These are phyloP conservation scores for Conomelus anceps DNA, from an alignment of 2,888 invertebrate species.

Conservation along the genomic window DNA sequence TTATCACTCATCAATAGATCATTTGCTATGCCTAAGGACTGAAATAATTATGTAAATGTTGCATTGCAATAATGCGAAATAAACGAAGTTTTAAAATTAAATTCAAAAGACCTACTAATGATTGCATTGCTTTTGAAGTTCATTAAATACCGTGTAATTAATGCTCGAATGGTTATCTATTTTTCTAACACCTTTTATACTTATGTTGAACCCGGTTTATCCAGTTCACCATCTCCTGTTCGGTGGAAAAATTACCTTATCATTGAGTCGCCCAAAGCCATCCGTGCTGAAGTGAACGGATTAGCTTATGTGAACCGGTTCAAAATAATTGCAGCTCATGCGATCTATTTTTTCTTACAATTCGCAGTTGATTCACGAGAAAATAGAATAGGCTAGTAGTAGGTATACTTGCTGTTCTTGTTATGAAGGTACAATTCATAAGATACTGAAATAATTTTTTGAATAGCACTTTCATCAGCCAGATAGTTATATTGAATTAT, in stretches of 20 bases:
- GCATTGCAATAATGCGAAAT: too few relatives aligned
- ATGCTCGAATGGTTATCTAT: too few relatives aligned
- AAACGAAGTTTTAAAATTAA: too few relatives aligned
- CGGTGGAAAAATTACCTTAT: not conserved
- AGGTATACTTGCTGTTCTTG: not conserved
- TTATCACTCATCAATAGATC: too few relatives aligned
- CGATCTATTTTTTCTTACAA: not conserved
- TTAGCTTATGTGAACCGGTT: not conserved
- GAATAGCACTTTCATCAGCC: not conserved
- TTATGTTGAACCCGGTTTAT: too few relatives aligned
- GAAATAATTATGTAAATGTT: too few relatives aligned
- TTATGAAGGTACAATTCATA: not conserved
- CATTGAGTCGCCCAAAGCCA: not conserved
- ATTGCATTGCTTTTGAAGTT: too few relatives aligned
- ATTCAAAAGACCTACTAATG: too few relatives aligned
- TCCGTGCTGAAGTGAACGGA: not conserved
- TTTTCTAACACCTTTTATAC: too few relatives aligned
- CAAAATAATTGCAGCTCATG: not conserved
- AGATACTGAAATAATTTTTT: not conserved
- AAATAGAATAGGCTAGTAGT: not conserved
- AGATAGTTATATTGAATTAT: not conserved
- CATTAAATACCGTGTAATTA: too few relatives aligned
- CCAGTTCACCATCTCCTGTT: not conserved
- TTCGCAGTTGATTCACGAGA: not conserved
- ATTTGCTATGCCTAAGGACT: too few relatives aligned